Conservation (phyloP, 2,888 invertebrate genomes). For the Meiosimyza platycephala region DNA sequence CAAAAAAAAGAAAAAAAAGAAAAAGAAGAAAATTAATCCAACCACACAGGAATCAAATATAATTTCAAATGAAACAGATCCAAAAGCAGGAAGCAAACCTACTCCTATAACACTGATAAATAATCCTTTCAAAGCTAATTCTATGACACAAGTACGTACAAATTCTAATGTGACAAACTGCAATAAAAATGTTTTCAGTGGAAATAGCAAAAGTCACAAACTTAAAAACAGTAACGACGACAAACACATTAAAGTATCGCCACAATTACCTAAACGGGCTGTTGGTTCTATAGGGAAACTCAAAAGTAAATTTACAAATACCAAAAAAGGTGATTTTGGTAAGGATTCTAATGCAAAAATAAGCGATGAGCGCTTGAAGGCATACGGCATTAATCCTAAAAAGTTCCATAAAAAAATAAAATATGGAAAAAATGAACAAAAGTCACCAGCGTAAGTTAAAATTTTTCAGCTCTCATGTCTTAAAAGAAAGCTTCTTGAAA, state of each 20-base stretch:
- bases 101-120: slow-evolving; percentile 12
- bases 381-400: slow-evolving; percentile 92
- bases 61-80: neutral
- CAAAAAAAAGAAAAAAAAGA: neutral
- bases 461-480: too few species aligned
- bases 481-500: too few species aligned
- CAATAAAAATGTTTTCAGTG: neutral
- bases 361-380: slow-evolving; percentile 85
- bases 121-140: slow-evolving; percentile 32
- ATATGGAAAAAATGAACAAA: slow-evolving; percentile 49
- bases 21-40: neutral
- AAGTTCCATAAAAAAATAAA: slow-evolving; percentile 71
- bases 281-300: slow-evolving; percentile 18
- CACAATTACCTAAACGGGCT: slow-evolving; percentile 1
- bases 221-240: neutral
- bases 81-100: neutral
- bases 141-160: neutral
- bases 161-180: too few species aligned
- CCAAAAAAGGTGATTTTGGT: slow-evolving; percentile 35
- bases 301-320: slow-evolving; percentile 27
- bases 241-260: neutral
- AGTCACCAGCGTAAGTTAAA: slow-evolving; percentile 7
- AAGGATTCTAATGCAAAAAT: slow-evolving; percentile 45
- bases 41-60: neutral
- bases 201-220: slow-evolving; percentile 4